Base-by-base conservation (phyloP, 2,797 vertebrate species). In the Masticophis lateralis region DNA sequence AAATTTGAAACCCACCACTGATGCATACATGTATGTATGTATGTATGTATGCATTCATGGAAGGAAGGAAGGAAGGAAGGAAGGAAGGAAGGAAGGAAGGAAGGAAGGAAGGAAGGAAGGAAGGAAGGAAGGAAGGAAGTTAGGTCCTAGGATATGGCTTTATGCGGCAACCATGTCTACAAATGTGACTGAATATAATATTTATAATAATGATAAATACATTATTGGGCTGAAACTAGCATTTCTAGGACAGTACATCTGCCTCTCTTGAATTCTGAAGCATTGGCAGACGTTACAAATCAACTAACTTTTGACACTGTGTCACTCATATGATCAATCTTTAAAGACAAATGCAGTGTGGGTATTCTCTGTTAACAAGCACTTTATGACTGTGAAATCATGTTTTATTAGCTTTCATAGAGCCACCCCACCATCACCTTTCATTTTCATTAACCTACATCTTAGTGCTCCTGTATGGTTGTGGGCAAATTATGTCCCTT, bases 401-500 rank as follows among this genome's bases (percentile, higher is more conserved):
- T 96, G 95, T 96, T 83, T 97, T 95, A 95, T 95, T 94, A 94
- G 93, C 63, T 91, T 94, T 94, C 79, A 61, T 96, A 95, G n/a
- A 89, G 47, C 92, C 69, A 55, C 94, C 83, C 88, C n/a, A 22
- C 74, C 28, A 32, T 22, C 91, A 92, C 89, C 90, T 37, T 37
- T 94, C 91, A 91, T 92, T 94, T 97, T 97, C 95, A 94, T 96
- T 97, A 96, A 94, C 94, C 95, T 91, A 92, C 95, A 95, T 92
- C 94, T 97, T 93, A 95, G 95, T 94, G 95, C 92, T 92, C 69
- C 97, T 95, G 95, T 92, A 93, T 89, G 69, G 93, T 95, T 96
- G 94, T 92, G 96, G 93, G 95, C 96, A 97, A 97, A 97, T 94
- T 93, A 88, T 90, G 83, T 95, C 95, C 95, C 94, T 95, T 95